These are phyloP conservation scores for Portunus trituberculatus DNA, from an alignment of 1,140 invertebrate genomes.

Conservation along the genomic window DNA sequence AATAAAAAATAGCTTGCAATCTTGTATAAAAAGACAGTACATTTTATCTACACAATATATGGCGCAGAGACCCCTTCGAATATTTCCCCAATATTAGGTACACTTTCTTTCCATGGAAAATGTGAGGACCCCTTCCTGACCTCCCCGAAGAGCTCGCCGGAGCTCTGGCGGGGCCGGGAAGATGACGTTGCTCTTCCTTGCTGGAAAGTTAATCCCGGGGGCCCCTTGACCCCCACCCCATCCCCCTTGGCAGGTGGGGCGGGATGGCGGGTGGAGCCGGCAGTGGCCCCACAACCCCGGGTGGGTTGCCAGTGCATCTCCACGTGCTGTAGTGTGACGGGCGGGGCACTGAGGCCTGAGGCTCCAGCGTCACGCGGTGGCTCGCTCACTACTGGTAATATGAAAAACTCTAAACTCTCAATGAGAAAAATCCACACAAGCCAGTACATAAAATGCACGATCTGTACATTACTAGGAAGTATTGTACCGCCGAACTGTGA, in stretches of 20 bases:
- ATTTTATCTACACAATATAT: slow-evolving; percentile 77
- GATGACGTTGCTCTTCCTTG: slow-evolving; percentile 73
- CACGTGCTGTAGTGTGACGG: slow-evolving; percentile 35
- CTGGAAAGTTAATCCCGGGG: slow-evolving; percentile 67
- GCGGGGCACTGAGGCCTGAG: background rate
- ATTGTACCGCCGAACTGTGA: slow-evolving; percentile 61
- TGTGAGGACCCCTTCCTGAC: slow-evolving; percentile 72
- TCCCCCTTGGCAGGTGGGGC: background rate
- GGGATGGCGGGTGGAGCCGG: background rate
- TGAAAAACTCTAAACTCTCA: slow-evolving; percentile 48
- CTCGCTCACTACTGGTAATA: background rate
- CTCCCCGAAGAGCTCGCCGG: slow-evolving; percentile 59
- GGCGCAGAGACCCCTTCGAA: slow-evolving; percentile 75
- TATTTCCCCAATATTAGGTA: slow-evolving; percentile 77
- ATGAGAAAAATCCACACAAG: slow-evolving; percentile 69
- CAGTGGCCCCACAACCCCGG: slow-evolving; percentile 44
- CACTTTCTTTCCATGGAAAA: slow-evolving; percentile 76
- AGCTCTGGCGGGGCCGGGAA: slow-evolving; percentile 54
- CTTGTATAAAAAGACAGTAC: slow-evolving; percentile 77
- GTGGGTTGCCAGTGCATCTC: slow-evolving; percentile 51
- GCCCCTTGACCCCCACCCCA: slow-evolving; percentile 45
- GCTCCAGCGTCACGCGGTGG: background rate
- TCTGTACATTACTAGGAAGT: slow-evolving; percentile 70
- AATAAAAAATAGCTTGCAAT: slow-evolving; percentile 76
- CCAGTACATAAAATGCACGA: slow-evolving; percentile 63